Percentiles rank a stretch among this genome's conserved stretches.
These are phyloP conservation scores for Lanius collurio DNA, from an alignment of 2,113 vertebrate species.

Conservation along the genomic window DNA sequence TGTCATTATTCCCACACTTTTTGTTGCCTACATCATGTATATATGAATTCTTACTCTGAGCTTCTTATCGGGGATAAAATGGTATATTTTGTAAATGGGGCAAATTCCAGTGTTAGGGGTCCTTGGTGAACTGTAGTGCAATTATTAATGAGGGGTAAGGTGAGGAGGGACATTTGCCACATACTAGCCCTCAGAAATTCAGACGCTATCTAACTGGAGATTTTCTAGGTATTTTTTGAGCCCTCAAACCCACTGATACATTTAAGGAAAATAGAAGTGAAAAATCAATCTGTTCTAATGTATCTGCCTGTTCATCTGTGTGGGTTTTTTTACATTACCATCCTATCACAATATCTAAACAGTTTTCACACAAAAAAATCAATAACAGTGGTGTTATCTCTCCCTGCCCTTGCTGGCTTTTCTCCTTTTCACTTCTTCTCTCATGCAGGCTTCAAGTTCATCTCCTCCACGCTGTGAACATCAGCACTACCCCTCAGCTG, in stretches of 20 bases:
- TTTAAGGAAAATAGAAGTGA: background rate
- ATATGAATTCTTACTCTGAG: background rate
- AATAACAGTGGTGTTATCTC: background rate
- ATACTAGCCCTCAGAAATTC: background rate
- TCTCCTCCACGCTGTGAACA: background rate
- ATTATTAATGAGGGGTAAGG: background rate
- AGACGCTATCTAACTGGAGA: background rate
- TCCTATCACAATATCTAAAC: background rate
- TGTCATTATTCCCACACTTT: background rate
- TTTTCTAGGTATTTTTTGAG: background rate
- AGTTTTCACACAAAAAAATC: background rate
- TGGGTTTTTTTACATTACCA: background rate
- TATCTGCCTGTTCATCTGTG: background rate
- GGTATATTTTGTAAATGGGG: background rate
- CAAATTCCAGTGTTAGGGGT: background rate
- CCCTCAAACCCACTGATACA: background rate
- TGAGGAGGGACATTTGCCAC: background rate
- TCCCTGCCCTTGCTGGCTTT: background rate
- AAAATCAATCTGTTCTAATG: background rate
- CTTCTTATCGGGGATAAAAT: background rate
- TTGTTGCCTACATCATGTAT: background rate
- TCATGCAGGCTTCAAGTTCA: background rate
- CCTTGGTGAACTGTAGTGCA: background rate
- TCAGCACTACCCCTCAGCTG: background rate
- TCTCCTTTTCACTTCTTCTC: background rate